Percentiles rank a stretch among this genome's conserved stretches.
phyloP scores from a whole-genome alignment of 2,113 vertebrate genomes.

The Heptranchias perlo region DNA sequence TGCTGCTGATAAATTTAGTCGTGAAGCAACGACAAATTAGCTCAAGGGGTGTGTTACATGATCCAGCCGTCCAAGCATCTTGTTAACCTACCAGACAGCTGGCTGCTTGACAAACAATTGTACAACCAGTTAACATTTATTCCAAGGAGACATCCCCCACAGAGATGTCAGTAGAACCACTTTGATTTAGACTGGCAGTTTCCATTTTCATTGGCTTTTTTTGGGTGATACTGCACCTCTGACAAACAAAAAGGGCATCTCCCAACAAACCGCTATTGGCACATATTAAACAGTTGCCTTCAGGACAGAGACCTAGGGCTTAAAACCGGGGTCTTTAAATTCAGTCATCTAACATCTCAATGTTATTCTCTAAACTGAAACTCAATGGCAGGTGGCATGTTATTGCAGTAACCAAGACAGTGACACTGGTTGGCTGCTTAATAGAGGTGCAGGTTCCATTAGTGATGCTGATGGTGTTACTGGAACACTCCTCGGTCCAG shows the following conservation, averaged over 20 bases:
- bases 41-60: slow-evolving; percentile 33
- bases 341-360: not conserved
- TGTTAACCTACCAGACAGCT: slow-evolving; percentile 37
- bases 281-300: slow-evolving; percentile 3
- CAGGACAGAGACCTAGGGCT: not conserved
- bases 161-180: slow-evolving; percentile 8
- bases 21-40: slow-evolving; percentile 35
- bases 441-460: not conserved
- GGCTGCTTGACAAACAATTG: slow-evolving; percentile 36
- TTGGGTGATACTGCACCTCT: not conserved
- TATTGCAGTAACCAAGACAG: not conserved
- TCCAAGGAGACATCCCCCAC: slow-evolving; percentile 9
- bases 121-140: slow-evolving; percentile 8
- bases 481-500: not conserved
- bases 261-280: not conserved
- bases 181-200: not conserved
- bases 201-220: slow-evolving; percentile 9
- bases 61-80: slow-evolving; percentile 29
- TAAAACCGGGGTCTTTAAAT: not conserved
- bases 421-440: not conserved
- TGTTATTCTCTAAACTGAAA: not conserved
- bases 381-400: not conserved
- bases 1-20: slow-evolving; percentile 35
- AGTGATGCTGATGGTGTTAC: not conserved
- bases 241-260: slow-evolving; percentile 7